Percentiles rank a stretch among this genome's conserved stretches.
Conservation (phyloP, 2,888 invertebrate genomes). For the Eucriotettix oculatus region DNA sequence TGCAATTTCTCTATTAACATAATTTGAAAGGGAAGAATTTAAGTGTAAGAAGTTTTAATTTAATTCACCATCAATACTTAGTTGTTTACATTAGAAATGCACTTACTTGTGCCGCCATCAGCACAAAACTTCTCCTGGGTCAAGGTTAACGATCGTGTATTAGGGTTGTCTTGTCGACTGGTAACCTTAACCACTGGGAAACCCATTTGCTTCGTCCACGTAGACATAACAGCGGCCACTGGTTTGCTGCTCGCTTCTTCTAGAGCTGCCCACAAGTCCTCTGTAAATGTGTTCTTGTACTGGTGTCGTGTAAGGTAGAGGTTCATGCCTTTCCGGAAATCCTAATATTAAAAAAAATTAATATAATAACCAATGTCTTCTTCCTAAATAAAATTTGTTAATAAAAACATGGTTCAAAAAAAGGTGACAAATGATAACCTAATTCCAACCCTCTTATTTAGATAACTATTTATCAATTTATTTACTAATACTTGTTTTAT, state of each 20-base stretch:
- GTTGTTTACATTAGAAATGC: too few relatives aligned
- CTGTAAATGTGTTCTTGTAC: constrained; percentile 83
- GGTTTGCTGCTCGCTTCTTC: constrained; percentile 81
- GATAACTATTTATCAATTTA: too few relatives aligned
- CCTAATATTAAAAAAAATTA: constrained; percentile 23
- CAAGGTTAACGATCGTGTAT: constrained; percentile 51
- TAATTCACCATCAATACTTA: too few relatives aligned
- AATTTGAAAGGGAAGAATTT: too few relatives aligned
- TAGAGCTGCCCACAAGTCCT: constrained; percentile 82
- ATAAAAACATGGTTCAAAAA: too few relatives aligned
- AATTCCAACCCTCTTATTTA: too few relatives aligned
- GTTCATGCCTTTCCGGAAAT: constrained; percentile 86
- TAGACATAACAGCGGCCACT: constrained; percentile 81
- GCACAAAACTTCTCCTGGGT: constrained; percentile 77
- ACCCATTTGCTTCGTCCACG: constrained; percentile 93
- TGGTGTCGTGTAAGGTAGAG: constrained; percentile 71
- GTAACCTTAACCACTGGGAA: constrained; percentile 63
- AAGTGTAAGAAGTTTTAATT: too few relatives aligned
- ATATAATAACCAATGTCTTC: not conserved
- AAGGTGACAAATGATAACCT: too few relatives aligned
- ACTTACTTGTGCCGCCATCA: constrained; percentile 39
- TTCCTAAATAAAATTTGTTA: too few relatives aligned
- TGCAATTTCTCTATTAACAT: too few relatives aligned
- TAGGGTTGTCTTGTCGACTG: constrained; percentile 32
- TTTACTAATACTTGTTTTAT: too few relatives aligned